Percentiles rank a stretch among this genome's conserved stretches.
phyloP scores from a whole-genome alignment of 2,888 invertebrate species.

The Amiota communis region DNA sequence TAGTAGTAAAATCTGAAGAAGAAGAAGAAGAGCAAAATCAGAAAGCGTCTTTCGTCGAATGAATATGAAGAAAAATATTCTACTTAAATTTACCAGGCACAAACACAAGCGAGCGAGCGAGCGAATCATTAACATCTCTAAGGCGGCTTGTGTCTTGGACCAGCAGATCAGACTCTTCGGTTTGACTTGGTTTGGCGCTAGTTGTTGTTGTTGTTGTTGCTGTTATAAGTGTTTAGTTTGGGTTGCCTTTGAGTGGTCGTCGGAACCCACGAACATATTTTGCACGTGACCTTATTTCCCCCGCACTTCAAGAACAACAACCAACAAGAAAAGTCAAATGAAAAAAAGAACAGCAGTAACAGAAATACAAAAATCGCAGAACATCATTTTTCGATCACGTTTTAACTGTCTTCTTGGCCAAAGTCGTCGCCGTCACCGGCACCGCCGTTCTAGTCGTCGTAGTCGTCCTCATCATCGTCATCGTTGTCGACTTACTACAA shows the following conservation, averaged over 20 bases:
- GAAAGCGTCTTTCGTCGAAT: background rate
- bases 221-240: background rate
- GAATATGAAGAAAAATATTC: slow-evolving; percentile 8
- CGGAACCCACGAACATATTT: slow-evolving; percentile 56
- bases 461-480: slow-evolving; percentile 22
- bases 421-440: slow-evolving; percentile 40
- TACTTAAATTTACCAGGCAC: background rate
- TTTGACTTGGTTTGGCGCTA: background rate
- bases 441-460: slow-evolving; percentile 43
- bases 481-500: slow-evolving; percentile 37
- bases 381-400: slow-evolving; percentile 67
- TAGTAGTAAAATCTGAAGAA: slow-evolving; percentile 24
- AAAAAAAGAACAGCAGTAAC: slow-evolving; percentile 14
- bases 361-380: slow-evolving; percentile 39
- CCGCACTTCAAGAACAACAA: slow-evolving; percentile 53
- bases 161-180: background rate
- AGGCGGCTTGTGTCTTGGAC: slow-evolving; percentile 42
- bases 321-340: slow-evolving; percentile 22
- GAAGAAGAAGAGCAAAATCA: background rate
- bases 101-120: no score
- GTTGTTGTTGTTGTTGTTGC: background rate
- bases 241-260: slow-evolving; percentile 10
- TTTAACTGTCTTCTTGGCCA: slow-evolving; percentile 62
- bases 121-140: slow-evolving; percentile 65
- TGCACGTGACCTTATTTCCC: slow-evolving; percentile 67